These are phyloP conservation scores for Drosophila mettleri DNA, from an alignment of 2,888 invertebrate species.

Conservation along the genomic window DNA sequence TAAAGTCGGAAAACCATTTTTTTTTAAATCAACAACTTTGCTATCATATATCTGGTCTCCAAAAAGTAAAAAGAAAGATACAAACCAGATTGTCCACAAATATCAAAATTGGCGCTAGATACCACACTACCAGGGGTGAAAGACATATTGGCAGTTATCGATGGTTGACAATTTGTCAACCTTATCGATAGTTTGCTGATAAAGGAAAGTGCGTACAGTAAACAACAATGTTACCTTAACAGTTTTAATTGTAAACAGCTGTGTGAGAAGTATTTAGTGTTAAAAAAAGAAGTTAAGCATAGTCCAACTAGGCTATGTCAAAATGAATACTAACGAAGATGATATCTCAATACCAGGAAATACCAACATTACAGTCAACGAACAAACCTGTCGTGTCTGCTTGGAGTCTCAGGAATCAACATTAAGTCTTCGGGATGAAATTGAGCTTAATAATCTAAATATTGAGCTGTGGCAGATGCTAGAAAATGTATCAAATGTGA, in stretches of 20 bases:
- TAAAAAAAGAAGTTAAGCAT: background rate
- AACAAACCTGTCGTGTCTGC: conserved; percentile 75
- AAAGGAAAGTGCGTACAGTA: background rate
- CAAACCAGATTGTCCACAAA: background rate
- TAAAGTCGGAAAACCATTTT: background rate
- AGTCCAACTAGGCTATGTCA: conserved; percentile 17
- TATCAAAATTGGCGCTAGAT: background rate
- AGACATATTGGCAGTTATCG: background rate
- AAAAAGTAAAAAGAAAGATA: background rate
- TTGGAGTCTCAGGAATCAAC: conserved; percentile 61
- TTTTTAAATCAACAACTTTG: background rate
- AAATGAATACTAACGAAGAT: conserved; percentile 30
- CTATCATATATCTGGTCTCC: too few relatives aligned
- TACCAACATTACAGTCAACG: conserved; percentile 12
- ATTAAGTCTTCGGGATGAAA: conserved; percentile 76
- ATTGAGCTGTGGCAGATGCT: conserved; percentile 72
- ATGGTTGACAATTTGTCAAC: background rate
- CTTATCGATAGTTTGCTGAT: background rate
- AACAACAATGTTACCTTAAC: background rate
- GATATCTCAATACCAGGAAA: conserved; percentile 7
- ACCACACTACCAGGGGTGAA: background rate
- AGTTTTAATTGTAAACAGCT: background rate
- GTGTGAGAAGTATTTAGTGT: background rate
- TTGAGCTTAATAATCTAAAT: conserved; percentile 68
- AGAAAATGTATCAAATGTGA: conserved; percentile 68